Conservation (phyloP, 2,113 vertebrate species). For the Xerus inauris region DNA sequence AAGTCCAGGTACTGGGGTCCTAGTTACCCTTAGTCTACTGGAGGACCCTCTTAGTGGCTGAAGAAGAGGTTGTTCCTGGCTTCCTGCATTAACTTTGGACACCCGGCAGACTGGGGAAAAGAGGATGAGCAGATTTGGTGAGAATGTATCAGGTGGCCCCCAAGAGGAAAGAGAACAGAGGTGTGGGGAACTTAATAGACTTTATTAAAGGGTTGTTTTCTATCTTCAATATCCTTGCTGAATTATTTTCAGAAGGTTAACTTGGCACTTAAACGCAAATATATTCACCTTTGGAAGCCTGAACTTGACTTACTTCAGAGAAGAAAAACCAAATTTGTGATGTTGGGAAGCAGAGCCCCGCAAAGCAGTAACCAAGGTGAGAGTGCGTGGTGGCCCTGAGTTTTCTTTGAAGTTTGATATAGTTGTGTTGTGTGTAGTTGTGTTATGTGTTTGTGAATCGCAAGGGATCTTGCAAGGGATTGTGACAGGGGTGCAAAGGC, state of each 20-base stretch:
- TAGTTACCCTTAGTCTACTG: not conserved
- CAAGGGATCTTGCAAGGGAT: not conserved
- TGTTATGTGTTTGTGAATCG: not conserved
- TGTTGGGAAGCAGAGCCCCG: not conserved
- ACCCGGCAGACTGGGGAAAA: accelerated
- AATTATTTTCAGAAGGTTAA: not conserved
- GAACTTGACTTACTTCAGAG: not conserved
- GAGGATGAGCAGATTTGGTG: not conserved
- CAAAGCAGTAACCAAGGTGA: not conserved
- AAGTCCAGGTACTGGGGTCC: not conserved
- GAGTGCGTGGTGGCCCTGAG: accelerated
- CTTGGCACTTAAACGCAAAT: not conserved
- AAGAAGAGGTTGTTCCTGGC: no score
- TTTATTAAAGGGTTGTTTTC: not conserved
- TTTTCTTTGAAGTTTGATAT: not conserved
- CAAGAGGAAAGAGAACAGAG: not conserved
- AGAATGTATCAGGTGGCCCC: not conserved
- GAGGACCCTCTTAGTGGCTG: not conserved
- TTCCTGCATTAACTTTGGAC: not conserved
- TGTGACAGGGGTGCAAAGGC: not conserved
- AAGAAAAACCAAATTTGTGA: slow-evolving; percentile 19
- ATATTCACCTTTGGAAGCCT: slow-evolving; percentile 1
- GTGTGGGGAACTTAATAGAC: not conserved
- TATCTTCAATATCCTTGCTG: not conserved
- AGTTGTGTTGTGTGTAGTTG: not conserved